phyloP scores from a whole-genome alignment of 1,140 invertebrate genomes.

The Sesamia nonagrioides region DNA sequence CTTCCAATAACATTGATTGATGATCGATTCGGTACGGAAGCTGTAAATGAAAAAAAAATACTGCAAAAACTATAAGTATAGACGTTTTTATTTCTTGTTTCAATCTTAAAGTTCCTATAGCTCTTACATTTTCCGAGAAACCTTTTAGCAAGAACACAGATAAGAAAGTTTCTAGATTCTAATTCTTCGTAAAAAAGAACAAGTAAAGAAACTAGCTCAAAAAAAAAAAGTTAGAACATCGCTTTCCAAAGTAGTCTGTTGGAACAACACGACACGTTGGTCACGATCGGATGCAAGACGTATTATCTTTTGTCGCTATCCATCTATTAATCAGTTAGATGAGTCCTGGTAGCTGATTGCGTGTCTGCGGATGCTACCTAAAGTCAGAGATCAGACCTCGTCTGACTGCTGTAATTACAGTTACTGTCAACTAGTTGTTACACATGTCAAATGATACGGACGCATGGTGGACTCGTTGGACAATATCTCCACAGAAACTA shows the following conservation, averaged over 20 bases:
- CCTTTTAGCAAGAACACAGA: no score
- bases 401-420: background rate
- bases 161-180: no score
- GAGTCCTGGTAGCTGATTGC: constrained; percentile 20
- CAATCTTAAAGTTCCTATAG: no score
- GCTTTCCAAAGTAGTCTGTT: constrained; percentile 1
- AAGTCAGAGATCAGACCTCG: background rate
- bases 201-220: background rate
- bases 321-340: background rate
- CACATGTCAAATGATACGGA: background rate
- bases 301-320: background rate
- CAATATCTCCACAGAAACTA: background rate
- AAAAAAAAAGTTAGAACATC: background rate
- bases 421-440: background rate
- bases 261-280: background rate
- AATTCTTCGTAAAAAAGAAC: no score
- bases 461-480: background rate
- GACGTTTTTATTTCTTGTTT: no score
- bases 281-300: constrained; percentile 11
- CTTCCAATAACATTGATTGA: no score
- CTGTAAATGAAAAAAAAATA: no score
- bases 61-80: no score
- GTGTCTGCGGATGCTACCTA: background rate
- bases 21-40: no score
- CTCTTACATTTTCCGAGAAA: no score